These are phyloP conservation scores for Porphyrio hochstetteri DNA, from an alignment of 2,113 vertebrate genomes.

Conservation along the genomic window DNA sequence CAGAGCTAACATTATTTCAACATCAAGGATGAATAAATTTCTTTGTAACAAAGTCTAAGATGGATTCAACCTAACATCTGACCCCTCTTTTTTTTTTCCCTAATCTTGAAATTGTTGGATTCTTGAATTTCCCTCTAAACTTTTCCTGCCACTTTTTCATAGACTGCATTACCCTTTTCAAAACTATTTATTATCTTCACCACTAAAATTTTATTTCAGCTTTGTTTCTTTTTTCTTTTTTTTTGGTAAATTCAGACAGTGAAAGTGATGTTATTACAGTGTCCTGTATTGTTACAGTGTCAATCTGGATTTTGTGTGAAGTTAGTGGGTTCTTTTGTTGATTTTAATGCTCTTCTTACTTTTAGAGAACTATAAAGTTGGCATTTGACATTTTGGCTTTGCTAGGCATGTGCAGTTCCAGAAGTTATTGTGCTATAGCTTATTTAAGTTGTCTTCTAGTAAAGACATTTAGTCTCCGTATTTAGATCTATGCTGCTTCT, in stretches of 20 bases:
- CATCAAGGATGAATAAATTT: conserved; percentile 2
- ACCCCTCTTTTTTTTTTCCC: background rate
- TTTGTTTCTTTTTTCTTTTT: background rate
- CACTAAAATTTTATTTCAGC: background rate
- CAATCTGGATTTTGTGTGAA: background rate
- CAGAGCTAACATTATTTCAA: background rate
- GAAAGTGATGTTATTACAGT: background rate
- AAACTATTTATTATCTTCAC: background rate
- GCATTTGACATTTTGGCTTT: background rate
- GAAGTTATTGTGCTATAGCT: background rate
- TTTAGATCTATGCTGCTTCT: background rate
- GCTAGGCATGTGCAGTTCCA: background rate
- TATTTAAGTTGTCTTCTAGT: background rate
- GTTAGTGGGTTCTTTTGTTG: background rate
- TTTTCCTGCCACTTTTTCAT: background rate
- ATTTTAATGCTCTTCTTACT: background rate
- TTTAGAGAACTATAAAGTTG: background rate
- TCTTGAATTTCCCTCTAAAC: background rate
- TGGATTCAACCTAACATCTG: background rate
- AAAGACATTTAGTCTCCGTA: background rate
- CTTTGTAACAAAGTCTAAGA: background rate
- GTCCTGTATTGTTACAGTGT: background rate
- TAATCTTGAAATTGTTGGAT: background rate
- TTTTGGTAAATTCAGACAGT: background rate
- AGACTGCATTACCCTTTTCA: background rate